These are phyloP conservation scores for Fratercula arctica DNA, from an alignment of 2,797 vertebrate genomes.

Conservation along the genomic window DNA sequence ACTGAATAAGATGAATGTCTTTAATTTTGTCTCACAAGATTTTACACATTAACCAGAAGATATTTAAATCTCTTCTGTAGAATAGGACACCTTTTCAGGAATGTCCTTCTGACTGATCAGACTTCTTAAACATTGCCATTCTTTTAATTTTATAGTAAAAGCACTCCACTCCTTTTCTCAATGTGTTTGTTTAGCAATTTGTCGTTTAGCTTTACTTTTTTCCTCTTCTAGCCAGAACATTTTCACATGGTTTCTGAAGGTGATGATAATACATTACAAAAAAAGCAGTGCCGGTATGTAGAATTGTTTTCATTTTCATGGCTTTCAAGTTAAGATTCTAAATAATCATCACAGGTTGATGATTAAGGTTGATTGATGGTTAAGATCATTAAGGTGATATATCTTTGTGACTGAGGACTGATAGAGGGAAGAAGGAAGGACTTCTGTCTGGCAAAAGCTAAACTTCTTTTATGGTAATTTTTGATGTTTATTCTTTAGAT, in stretches of 20 bases:
- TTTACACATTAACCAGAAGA: not conserved
- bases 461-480: not conserved
- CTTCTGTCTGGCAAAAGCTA: not conserved
- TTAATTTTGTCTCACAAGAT: not conserved
- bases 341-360: not conserved
- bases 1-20: not conserved
- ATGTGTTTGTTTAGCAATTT: not conserved
- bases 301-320: not conserved
- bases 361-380: not conserved
- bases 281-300: not conserved
- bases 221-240: not conserved
- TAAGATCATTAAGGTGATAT: not conserved
- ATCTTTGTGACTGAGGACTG: not conserved
- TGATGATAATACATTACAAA: not conserved
- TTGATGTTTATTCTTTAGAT: not conserved
- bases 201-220: not conserved
- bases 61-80: not conserved
- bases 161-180: not conserved
- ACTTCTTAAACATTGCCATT: not conserved
- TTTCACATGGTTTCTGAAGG: not conserved
- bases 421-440: not conserved
- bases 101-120: not conserved
- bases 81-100: not conserved
- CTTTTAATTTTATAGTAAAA: not conserved
- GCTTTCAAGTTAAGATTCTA: not conserved